phyloP scores from a whole-genome alignment of 2,888 invertebrate species.

The Ditula angustiorana region DNA sequence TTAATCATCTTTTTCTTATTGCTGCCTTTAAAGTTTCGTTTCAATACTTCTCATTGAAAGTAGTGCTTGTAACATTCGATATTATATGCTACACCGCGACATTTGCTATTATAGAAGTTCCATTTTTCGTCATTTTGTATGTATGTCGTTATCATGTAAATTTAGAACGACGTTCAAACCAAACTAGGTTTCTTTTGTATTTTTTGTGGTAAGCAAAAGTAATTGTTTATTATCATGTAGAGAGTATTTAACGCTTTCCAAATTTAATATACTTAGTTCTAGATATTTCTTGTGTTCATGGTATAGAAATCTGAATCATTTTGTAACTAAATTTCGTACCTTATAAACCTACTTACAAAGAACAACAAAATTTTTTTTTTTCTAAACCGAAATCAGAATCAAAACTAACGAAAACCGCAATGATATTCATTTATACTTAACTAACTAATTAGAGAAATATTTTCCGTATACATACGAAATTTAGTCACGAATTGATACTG shows the following conservation, averaged over 20 bases:
- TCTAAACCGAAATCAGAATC: too few relatives aligned
- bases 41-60: not conserved
- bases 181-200: conserved; percentile 11
- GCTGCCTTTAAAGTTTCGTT: not conserved
- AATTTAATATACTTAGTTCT: conserved; percentile 18
- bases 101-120: not conserved
- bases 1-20: not conserved
- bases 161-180: conserved; percentile 20
- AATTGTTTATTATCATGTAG: conserved; percentile 22
- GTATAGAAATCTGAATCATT: too few relatives aligned
- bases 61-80: not conserved
- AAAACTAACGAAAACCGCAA: too few relatives aligned
- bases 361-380: too few relatives aligned
- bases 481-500: too few relatives aligned
- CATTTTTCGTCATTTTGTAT: conserved; percentile 26
- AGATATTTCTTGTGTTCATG: conserved; percentile 2
- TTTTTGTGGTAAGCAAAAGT: conserved; percentile 10
- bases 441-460: too few relatives aligned
- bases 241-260: conserved; percentile 8
- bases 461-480: too few relatives aligned
- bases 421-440: too few relatives aligned
- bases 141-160: conserved; percentile 35
- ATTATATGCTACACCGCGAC: not conserved
- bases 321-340: too few relatives aligned
- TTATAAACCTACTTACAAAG: too few relatives aligned